A percentile compares a stretch with the other conserved stretches of the same genome.
phyloP scores from a whole-genome alignment of 2,113 vertebrate genomes.

The Dasyprocta punctata region DNA sequence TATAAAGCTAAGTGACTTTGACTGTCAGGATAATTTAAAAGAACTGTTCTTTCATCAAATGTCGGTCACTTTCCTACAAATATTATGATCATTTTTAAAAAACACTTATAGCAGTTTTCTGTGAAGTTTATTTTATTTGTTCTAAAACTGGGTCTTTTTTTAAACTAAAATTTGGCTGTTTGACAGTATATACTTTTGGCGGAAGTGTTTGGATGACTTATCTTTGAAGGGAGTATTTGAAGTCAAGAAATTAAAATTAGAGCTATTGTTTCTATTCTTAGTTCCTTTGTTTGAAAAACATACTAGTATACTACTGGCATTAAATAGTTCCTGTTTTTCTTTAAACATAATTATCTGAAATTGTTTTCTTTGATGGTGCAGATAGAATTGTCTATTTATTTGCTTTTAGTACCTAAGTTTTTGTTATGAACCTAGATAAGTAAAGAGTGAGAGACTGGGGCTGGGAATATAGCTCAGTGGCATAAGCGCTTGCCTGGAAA shows the following conservation, averaged over 20 bases:
- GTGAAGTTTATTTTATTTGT: conserved; percentile 16
- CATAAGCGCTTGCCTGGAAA: too few species aligned
- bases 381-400: neutral
- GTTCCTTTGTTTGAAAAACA: conserved; percentile 15
- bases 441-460: neutral
- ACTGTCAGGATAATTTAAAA: conserved; percentile 53
- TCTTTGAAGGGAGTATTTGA: conserved; percentile 27
- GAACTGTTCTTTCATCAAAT: conserved; percentile 37
- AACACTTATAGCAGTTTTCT: conserved; percentile 38
- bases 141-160: neutral
- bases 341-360: conserved; percentile 13
- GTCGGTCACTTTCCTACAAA: neutral
- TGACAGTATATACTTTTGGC: neutral
- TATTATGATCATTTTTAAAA: neutral
- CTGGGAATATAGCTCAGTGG: too few species aligned
- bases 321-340: neutral
- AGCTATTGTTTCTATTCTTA: conserved; percentile 33
- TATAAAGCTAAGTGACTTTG: conserved; percentile 35
- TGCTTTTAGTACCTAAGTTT: conserved; percentile 33
- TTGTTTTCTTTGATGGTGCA: conserved; percentile 1
- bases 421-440: neutral
- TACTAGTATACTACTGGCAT: neutral
- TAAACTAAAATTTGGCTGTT: conserved; percentile 31
- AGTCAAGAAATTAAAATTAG: conserved; percentile 57
- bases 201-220: conserved; percentile 26